A percentile compares a stretch with the other conserved stretches of the same genome.
Conservation (phyloP, 1,140 invertebrate species). For the Hycleus cichorii region DNA sequence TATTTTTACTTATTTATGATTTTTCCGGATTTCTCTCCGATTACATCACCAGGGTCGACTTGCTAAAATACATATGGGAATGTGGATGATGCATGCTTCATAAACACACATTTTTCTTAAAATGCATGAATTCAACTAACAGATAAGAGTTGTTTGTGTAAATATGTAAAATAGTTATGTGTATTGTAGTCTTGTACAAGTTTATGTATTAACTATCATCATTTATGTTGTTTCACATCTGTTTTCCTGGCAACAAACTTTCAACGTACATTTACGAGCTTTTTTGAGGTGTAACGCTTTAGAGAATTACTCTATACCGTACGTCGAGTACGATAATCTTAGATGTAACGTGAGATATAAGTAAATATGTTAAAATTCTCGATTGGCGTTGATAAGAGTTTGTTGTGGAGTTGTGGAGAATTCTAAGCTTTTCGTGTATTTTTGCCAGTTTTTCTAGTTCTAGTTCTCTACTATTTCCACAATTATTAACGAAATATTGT, state of each 20-base stretch:
- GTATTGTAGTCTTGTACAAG: not conserved
- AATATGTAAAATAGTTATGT: not conserved
- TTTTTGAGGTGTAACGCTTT: too few relatives aligned
- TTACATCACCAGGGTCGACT: not conserved
- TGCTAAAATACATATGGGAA: not conserved
- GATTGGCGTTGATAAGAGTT: not conserved
- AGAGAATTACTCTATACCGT: too few relatives aligned
- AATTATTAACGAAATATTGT: not conserved
- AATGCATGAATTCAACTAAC: not conserved
- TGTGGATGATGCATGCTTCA: not conserved
- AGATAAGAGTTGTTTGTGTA: not conserved
- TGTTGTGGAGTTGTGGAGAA: not conserved
- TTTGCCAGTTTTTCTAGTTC: not conserved
- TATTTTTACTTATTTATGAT: constrained; percentile 13
- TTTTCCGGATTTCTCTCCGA: not conserved
- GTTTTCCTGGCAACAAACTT: too few relatives aligned
- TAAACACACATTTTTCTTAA: not conserved
- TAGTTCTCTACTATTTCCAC: constrained; percentile 1
- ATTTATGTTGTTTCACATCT: too few relatives aligned
- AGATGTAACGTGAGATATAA: not conserved
- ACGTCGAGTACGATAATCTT: too few relatives aligned
- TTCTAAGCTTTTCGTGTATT: not conserved
- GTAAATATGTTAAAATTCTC: not conserved
- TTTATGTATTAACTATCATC: too few relatives aligned
- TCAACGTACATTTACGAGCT: too few relatives aligned